Percentiles rank a stretch among this genome's conserved stretches.
phyloP scores from a whole-genome alignment of 2,888 invertebrate species.

The Pseudoips prasinana region DNA sequence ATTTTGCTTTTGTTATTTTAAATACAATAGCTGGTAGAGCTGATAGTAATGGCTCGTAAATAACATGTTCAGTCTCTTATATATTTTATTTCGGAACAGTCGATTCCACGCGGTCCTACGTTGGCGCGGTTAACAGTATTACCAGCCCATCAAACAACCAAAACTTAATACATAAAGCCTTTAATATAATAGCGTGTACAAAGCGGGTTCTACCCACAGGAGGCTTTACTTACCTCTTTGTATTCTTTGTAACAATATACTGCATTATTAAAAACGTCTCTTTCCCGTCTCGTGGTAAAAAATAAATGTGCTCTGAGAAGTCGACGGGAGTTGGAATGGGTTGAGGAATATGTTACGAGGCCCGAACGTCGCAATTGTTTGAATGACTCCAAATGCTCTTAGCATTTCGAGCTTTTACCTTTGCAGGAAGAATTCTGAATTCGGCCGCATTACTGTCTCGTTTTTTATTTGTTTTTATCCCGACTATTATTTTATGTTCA shows the following conservation, averaged over 20 bases:
- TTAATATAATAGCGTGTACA: slow-evolving; percentile 50
- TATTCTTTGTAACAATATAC: slow-evolving; percentile 70
- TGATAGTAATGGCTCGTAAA: too few relatives aligned
- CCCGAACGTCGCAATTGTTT: slow-evolving; percentile 46
- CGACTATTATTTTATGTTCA: slow-evolving; percentile 5
- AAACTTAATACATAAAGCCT: slow-evolving; percentile 52
- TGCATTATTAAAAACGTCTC: slow-evolving; percentile 72
- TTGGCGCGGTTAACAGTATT: slow-evolving; percentile 33
- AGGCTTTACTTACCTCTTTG: slow-evolving; percentile 60
- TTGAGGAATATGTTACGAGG: slow-evolving; percentile 52
- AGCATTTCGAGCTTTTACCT: slow-evolving; percentile 46
- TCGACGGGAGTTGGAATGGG: slow-evolving; percentile 45
- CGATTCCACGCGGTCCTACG: neutral
- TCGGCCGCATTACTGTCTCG: slow-evolving; percentile 34
- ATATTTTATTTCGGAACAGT: slow-evolving; percentile 1
- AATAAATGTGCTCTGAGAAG: slow-evolving; percentile 58
- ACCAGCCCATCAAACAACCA: slow-evolving; percentile 46
- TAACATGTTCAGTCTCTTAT: too few relatives aligned
- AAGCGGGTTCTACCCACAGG: slow-evolving; percentile 45
- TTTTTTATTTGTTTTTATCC: slow-evolving; percentile 10
- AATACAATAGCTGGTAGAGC: too few relatives aligned
- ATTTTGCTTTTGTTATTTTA: too few relatives aligned
- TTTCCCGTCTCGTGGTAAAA: slow-evolving; percentile 53
- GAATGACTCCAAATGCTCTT: slow-evolving; percentile 42
- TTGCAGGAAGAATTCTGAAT: slow-evolving; percentile 34